These are phyloP conservation scores for Carcharodon carcharias DNA, from an alignment of 2,797 vertebrate genomes.

Conservation along the genomic window DNA sequence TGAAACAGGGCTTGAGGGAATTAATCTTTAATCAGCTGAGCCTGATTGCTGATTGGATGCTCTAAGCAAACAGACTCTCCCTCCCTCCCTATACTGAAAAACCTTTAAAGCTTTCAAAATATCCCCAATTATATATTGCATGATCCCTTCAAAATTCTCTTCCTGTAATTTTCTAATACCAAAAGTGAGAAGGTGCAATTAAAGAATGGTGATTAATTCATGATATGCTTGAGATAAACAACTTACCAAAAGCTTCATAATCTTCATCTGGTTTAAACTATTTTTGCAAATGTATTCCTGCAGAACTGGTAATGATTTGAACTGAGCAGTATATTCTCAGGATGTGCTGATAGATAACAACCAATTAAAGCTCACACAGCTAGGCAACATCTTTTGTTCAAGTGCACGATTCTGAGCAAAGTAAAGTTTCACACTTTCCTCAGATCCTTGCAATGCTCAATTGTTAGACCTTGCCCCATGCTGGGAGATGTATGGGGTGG, in stretches of 20 bases:
- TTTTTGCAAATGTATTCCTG: not conserved
- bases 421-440: not conserved
- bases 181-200: not conserved
- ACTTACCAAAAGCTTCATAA: not conserved
- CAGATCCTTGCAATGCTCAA: not conserved
- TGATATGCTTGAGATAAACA: not conserved
- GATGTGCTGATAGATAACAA: not conserved
- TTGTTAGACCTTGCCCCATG: not conserved
- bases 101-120: not conserved
- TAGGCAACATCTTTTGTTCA: too few species aligned
- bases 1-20: not conserved
- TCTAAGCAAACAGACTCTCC: not conserved
- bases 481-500: not conserved
- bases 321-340: not conserved
- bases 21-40: not conserved
- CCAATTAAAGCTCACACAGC: too few species aligned
- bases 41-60: not conserved
- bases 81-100: not conserved
- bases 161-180: not conserved
- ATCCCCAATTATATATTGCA: constrained; percentile 15
- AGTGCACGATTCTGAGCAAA: not conserved
- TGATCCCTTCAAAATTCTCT: not conserved
- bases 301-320: not conserved
- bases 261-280: not conserved
- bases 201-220: constrained; percentile 3